phyloP scores from a whole-genome alignment of 2,797 vertebrate genomes.

The Catostomus latipinnis region DNA sequence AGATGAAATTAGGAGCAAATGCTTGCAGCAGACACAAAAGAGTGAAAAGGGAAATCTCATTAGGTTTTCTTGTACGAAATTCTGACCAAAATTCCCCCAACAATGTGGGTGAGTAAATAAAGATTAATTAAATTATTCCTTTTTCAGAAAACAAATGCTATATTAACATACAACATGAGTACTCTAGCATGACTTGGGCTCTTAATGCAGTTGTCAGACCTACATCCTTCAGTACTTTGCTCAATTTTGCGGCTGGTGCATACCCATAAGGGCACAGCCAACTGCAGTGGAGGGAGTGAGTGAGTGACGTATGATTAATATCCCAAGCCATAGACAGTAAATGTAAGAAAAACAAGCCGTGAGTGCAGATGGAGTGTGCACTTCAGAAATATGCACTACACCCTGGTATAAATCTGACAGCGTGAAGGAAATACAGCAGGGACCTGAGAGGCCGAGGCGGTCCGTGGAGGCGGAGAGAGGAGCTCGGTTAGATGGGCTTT shows the following conservation, averaged over 20 bases:
- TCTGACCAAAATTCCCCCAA: not conserved
- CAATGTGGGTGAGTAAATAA: no score
- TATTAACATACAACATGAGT: no score
- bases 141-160: no score
- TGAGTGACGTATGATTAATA: conserved; percentile 53
- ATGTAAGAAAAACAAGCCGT: conserved; percentile 49
- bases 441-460: conserved; percentile 47
- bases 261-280: not conserved
- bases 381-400: conserved; percentile 57
- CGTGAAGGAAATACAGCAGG: conserved; percentile 55
- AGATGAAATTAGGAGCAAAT: conserved; percentile 40
- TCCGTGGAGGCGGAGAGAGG: conserved; percentile 51
- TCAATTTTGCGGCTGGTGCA: conserved; percentile 22
- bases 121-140: no score
- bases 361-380: conserved; percentile 49
- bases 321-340: conserved; percentile 45
- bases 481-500: conserved; percentile 49
- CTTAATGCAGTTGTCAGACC: not conserved
- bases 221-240: conserved; percentile 19
- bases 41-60: conserved; percentile 6
- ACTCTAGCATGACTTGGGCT: no score
- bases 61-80: not conserved
- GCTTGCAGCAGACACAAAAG: conserved; percentile 16
- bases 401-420: conserved; percentile 54
- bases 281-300: conserved; percentile 19